phyloP scores from a whole-genome alignment of 1,140 invertebrate species.

The Dreissena rostriformis region DNA sequence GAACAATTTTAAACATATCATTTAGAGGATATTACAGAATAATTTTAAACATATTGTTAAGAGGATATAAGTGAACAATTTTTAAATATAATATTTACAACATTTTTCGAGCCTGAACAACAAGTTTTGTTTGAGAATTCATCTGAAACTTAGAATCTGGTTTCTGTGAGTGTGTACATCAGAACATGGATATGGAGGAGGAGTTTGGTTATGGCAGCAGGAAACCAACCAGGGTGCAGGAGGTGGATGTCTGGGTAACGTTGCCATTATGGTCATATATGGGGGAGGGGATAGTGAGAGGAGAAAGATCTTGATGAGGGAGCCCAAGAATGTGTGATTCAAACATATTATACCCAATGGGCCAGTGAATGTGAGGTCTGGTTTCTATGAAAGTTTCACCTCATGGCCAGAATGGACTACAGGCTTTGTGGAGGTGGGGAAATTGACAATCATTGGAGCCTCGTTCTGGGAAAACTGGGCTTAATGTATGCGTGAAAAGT shows the following conservation, averaged over 20 bases:
- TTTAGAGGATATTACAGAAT: no score
- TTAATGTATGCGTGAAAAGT: no score
- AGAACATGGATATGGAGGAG: constrained; percentile 16
- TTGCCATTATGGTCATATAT: not conserved
- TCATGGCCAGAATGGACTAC: not conserved
- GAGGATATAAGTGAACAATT: no score
- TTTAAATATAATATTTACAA: no score
- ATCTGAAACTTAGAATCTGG: no score
- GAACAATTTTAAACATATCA: no score
- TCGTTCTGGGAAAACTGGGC: not conserved
- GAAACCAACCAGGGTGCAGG: constrained; percentile 6
- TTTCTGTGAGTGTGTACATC: no score
- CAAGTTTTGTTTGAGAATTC: no score
- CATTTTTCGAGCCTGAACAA: no score
- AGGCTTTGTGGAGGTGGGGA: not conserved
- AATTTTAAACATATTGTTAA: no score
- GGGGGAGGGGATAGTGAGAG: not conserved
- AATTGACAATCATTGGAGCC: not conserved
- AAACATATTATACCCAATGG: not conserved
- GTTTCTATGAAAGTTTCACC: not conserved
- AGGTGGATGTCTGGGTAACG: constrained; percentile 29
- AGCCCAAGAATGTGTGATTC: not conserved
- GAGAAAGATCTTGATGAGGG: not conserved
- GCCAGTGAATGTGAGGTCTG: not conserved
- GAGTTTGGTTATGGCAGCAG: constrained; percentile 39